A percentile compares a stretch with the other conserved stretches of the same genome.
These are phyloP conservation scores for Lytechinus variegatus DNA, from an alignment of 35 echinoderm and acorn worm species.

Conservation along the genomic window DNA sequence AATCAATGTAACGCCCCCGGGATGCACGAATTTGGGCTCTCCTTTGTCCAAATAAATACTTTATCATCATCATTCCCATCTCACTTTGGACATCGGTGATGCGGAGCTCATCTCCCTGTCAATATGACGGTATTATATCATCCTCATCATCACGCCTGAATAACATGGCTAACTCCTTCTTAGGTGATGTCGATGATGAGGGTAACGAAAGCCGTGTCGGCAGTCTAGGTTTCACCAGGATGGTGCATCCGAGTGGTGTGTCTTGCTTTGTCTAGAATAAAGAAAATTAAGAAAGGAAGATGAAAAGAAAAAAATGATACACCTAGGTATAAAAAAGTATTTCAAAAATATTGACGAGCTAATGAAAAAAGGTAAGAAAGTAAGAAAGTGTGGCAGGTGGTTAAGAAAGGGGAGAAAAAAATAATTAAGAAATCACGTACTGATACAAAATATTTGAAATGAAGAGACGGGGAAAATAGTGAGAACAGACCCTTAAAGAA, in stretches of 20 bases:
- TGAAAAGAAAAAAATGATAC: not conserved
- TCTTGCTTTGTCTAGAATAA: not conserved
- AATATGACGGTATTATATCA: slow-evolving; percentile 39
- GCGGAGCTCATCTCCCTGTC: slow-evolving; percentile 24
- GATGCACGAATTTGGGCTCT: slow-evolving; percentile 20
- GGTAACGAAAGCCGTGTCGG: not conserved
- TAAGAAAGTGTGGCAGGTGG: not conserved
- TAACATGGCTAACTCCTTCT: slow-evolving; percentile 16
- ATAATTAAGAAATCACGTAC: no score
- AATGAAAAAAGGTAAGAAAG: not conserved
- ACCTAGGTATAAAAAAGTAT: not conserved
- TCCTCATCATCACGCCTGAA: slow-evolving; percentile 9
- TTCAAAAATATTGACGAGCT: not conserved
- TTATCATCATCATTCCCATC: slow-evolving; percentile 7
- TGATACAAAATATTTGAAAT: no score
- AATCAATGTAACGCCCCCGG: slow-evolving; percentile 42
- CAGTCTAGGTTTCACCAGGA: not conserved
- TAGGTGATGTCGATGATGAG: not conserved
- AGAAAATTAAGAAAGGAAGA: not conserved
- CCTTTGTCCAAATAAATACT: slow-evolving; percentile 50
- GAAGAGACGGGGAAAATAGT: not conserved
- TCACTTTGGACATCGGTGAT: slow-evolving; percentile 14
- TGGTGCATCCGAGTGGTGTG: not conserved
- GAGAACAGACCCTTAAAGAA: not conserved
- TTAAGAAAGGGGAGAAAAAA: not conserved